Base-by-base conservation (phyloP, 2,797 vertebrate species). In the Pseudomugil tenellus region DNA sequence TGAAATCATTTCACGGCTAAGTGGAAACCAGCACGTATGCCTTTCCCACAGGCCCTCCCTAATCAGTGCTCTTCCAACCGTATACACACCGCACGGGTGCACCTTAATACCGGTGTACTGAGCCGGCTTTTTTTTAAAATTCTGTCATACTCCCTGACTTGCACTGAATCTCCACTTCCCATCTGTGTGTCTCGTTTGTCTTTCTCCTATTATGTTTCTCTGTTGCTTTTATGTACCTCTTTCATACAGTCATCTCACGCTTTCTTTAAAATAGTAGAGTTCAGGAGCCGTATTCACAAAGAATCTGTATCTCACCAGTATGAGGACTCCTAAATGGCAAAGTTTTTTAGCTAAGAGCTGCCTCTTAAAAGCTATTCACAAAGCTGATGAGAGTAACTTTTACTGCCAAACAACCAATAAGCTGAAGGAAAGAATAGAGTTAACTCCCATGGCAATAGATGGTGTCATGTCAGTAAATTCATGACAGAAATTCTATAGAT, bases 1-100 rank as follows among this genome's bases (percentile, higher is more conserved):
- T 87, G 81, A 87, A 91, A 90, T 89, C 29, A 90, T 90, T 89
- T 89, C 83, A 74, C 67, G 76, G 77, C 70, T 84, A 90, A 89
- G 84, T 91, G 84, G 79, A 87, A 82, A 78, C 76, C 84, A 74
- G 80, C 80, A 78, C 66, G 72, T 87, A 71, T 78, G 77, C 63
- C 56, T 84, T 90, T 81, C 87, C 89, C 85, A 79, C 73, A 76
- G 86, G 85, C 88, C 68, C 70, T 57, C 67, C 80, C 84, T 86
- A 90, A 91, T 91, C 83, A 85, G 76, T 79, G 86, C 78, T 89
- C 79, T 74, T 74, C 76, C 89, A 86, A 84, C 77, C 84, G 64
- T 85, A 81, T 57, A 81, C 77, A 77, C 62, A 64, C 79, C 84
- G 89, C 90, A 87, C 66, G 74, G 81, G 83, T 90, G 80, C 80